phyloP scores from a whole-genome alignment of 2,797 vertebrate species.

The Lepus townsendii region DNA sequence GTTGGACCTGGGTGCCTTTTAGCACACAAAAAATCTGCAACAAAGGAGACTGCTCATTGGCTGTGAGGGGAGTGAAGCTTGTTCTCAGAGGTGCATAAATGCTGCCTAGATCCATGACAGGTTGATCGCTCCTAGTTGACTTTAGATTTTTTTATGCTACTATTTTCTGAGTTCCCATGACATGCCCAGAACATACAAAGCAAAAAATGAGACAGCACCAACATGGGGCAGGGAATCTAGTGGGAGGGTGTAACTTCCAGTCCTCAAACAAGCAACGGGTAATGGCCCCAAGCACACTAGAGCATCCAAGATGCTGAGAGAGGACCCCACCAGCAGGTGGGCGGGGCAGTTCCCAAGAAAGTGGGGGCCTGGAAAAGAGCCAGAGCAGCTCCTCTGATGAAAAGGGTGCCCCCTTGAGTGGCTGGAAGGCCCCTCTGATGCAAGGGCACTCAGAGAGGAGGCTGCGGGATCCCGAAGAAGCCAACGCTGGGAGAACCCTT shows the following conservation, averaged over 20 bases:
- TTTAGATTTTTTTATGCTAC: background rate
- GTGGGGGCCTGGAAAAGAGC: background rate
- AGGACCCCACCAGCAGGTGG: too few relatives aligned
- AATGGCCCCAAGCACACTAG: background rate
- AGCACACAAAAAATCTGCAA: background rate
- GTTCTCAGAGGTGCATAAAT: background rate
- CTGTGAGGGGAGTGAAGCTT: background rate
- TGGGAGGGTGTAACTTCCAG: background rate
- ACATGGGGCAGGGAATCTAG: background rate
- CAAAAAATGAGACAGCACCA: background rate
- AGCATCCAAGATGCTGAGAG: background rate
- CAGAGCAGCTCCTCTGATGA: background rate
- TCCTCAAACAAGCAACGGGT: background rate
- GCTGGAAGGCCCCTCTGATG: background rate
- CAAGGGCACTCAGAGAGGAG: fast-evolving
- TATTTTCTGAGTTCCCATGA: background rate
- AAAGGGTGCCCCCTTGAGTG: background rate
- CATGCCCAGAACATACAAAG: conserved; percentile 11
- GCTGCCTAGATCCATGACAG: background rate
- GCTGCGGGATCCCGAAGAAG: fast-evolving
- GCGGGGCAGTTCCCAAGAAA: too few relatives aligned
- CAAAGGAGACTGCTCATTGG: background rate
- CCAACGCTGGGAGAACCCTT: too few relatives aligned
- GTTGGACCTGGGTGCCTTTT: background rate
- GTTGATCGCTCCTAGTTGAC: background rate